Evolutionary conservation across 2,888 invertebrate genomes (phyloP), one percentile per base, ranked within the genome.

Genomic region (Parthenolecanium corni): DNA sequence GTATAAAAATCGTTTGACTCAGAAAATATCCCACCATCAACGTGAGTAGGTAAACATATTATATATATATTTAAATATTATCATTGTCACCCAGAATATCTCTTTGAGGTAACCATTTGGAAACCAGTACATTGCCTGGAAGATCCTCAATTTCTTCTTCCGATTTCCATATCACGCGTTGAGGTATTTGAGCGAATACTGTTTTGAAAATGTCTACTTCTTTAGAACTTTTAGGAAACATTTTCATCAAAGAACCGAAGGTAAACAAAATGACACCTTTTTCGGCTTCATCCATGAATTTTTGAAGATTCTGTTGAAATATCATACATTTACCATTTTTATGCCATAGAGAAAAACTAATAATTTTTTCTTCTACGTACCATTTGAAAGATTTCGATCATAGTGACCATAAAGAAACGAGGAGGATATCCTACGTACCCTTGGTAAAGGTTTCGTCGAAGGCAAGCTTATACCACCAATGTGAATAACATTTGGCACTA

Each of bases 31-130:
- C n/a, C n/a, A n/a, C n/a, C n/a, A 38, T 38, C 38, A 11, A 38
- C 12, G 38, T 36, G 20, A 53, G 16, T 52, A n/a, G 16, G 46
- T 14, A 46, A 46, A 6, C 6, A 11, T 14, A 38, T 38, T 38
- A 38, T 38, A 6, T 38, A 12, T 38, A 12, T 11, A 12, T 14
- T 38, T 38, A 6, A 38, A 38, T 5, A 12, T 49, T 21, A 12
- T 46, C 31, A n/a, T 11, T 4, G 11, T 20, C 40, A 56, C 56
- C 56, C 2, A 56, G 31, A 16, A 56, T 46, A 46, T 56, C 56
- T 9, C 56, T 44, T 31, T 56, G 56, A 18, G 56, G 56, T 23
- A 56, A n/a, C 56, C 56, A 56, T 1, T 46, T 21, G 11, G 24
- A 18, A 12, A 44, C 3, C 18, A 56, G 21, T 25, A 44, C 46